phyloP scores from a whole-genome alignment of 2,113 vertebrate species.

The Colius striatus region DNA sequence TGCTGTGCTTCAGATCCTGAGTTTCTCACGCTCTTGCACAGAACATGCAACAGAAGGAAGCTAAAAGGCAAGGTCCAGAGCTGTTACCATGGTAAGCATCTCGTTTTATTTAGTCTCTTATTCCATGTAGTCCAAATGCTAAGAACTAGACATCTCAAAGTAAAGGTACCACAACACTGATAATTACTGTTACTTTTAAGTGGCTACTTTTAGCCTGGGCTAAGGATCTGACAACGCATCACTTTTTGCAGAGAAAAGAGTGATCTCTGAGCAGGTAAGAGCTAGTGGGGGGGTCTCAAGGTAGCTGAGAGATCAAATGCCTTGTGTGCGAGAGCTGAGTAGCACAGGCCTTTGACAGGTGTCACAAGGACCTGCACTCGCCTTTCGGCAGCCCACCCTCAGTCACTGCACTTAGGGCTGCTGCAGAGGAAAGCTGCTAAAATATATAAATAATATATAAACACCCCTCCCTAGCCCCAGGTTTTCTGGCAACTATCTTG shows the following conservation, averaged over 20 bases:
- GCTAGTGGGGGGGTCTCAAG: accelerated
- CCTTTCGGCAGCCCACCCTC: too few species aligned
- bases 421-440: not conserved
- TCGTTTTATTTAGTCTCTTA: not conserved
- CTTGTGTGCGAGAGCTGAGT: accelerated
- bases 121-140: not conserved
- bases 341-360: too few species aligned
- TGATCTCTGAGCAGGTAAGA: not conserved
- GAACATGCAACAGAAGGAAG: not conserved
- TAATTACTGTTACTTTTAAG: not conserved
- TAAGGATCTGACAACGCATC: not conserved
- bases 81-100: not conserved
- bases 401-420: accelerated
- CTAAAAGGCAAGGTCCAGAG: not conserved
- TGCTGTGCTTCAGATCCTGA: not conserved
- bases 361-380: not conserved
- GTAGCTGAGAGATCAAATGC: not conserved
- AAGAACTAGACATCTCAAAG: not conserved
- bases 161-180: not conserved
- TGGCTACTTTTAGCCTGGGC: not conserved
- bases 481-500: not conserved
- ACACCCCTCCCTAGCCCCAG: accelerated
- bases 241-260: not conserved
- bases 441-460: not conserved
- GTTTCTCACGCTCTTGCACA: not conserved